Conservation (phyloP, 2,113 vertebrate genomes). For the Romanogobio albipinnatus region DNA sequence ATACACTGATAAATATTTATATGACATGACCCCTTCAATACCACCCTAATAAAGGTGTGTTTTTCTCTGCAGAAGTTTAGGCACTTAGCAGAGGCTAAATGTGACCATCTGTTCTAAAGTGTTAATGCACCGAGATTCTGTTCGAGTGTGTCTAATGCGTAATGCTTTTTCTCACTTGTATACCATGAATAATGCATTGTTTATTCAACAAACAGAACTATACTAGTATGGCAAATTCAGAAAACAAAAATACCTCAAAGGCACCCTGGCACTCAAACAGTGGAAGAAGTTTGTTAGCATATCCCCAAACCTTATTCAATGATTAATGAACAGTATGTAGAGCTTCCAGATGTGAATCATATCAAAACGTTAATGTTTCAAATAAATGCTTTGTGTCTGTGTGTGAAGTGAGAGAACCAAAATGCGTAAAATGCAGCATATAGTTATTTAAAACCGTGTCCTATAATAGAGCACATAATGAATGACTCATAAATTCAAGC, state of each 20-base stretch:
- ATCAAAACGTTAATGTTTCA: neutral
- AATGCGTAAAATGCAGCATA: neutral
- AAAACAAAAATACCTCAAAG: neutral
- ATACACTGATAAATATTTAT: neutral
- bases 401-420: neutral
- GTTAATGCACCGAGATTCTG: neutral
- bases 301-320: neutral
- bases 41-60: neutral
- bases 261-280: neutral
- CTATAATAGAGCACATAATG: neutral
- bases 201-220: neutral
- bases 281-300: neutral
- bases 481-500: neutral
- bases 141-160: neutral
- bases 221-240: neutral
- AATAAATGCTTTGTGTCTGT: neutral
- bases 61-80: neutral
- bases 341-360: neutral
- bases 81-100: neutral
- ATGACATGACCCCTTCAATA: neutral
- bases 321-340: neutral
- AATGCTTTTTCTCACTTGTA: neutral
- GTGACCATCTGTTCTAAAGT: constrained; percentile 15
- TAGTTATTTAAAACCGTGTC: neutral
- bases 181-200: neutral